These are phyloP conservation scores for Eonycteris spelaea DNA, from an alignment of 2,113 vertebrate species.

Conservation along the genomic window DNA sequence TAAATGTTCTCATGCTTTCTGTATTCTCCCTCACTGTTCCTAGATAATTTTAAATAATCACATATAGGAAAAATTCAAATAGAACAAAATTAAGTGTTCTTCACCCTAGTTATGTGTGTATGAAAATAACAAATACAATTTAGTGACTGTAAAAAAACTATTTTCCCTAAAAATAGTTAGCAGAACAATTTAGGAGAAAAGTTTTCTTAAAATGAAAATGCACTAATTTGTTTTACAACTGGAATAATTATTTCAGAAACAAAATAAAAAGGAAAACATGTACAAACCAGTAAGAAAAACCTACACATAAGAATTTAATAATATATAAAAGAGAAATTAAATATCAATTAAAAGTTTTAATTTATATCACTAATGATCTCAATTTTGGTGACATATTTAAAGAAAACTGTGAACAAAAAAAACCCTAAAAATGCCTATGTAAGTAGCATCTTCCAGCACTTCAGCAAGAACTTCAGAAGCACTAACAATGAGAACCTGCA, in stretches of 20 bases:
- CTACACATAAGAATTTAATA: conserved; percentile 4
- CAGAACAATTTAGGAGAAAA: conserved; percentile 68
- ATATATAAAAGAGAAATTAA: conserved; percentile 40
- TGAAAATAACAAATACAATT: conserved; percentile 85
- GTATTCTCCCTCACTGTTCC: conserved; percentile 41
- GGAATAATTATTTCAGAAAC: conserved; percentile 56
- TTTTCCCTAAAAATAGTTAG: conserved; percentile 81
- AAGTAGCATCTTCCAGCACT: conserved; percentile 9
- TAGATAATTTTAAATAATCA: conserved; percentile 61
- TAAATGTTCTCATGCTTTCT: conserved; percentile 2
- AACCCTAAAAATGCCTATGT: fast-evolving
- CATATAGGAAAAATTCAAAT: conserved; percentile 51
- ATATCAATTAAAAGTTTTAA: conserved; percentile 43
- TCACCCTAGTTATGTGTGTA: conserved; percentile 73
- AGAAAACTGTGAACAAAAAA: conserved; percentile 50
- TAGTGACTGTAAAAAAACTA: conserved; percentile 83
- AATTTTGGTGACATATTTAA: conserved; percentile 12
- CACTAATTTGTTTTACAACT: conserved; percentile 48
- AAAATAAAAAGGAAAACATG: conserved; percentile 19
- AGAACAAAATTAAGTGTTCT: conserved; percentile 46
- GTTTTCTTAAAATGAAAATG: conserved; percentile 61
- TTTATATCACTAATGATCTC: conserved; percentile 24
- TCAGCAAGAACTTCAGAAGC: neutral
- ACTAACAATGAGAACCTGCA: neutral
- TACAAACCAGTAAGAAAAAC: conserved; percentile 62